Conservation (phyloP, 2,888 invertebrate species). For the Orthosia gothica region DNA sequence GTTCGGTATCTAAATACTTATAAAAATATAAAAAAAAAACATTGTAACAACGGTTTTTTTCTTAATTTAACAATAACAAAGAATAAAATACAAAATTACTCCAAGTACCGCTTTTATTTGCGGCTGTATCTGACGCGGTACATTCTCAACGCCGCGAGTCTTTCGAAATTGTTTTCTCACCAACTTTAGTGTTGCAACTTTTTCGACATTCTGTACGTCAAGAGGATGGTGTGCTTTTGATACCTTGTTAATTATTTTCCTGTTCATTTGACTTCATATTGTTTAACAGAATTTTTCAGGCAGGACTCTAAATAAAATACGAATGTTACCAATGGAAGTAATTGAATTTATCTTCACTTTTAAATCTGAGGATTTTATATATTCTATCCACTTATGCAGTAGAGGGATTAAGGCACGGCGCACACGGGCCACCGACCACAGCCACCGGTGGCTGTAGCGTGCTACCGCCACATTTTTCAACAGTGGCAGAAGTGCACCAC, state of each 20-base stretch:
- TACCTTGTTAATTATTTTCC: slow-evolving; percentile 39
- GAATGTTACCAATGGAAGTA: not conserved
- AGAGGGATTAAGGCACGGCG: too few species aligned
- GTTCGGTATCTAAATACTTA: not conserved
- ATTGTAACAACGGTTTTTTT: not conserved
- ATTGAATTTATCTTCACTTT: not conserved
- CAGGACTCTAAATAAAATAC: not conserved
- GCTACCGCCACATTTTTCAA: too few species aligned
- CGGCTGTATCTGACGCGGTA: slow-evolving; percentile 24
- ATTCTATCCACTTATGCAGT: slow-evolving; percentile 7
- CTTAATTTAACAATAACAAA: too few species aligned
- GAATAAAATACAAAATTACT: slow-evolving; percentile 2
- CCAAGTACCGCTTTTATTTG: not conserved
- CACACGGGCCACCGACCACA: too few species aligned
- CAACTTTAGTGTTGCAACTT: slow-evolving; percentile 33
- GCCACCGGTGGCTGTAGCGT: too few species aligned
- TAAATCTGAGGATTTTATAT: not conserved
- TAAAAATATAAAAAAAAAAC: not conserved
- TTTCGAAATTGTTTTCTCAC: slow-evolving; percentile 31
- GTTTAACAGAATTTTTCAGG: slow-evolving; percentile 1
- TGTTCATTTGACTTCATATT: slow-evolving; percentile 19
- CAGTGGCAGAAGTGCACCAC: too few species aligned
- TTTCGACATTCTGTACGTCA: slow-evolving; percentile 34
- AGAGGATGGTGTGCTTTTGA: slow-evolving; percentile 33
- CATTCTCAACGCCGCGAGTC: slow-evolving; percentile 23